Percentiles rank a stretch among this genome's conserved stretches.
Evolutionary conservation across 2,888 invertebrate genomes (phyloP).

Genomic region (Sericinus montela): DNA sequence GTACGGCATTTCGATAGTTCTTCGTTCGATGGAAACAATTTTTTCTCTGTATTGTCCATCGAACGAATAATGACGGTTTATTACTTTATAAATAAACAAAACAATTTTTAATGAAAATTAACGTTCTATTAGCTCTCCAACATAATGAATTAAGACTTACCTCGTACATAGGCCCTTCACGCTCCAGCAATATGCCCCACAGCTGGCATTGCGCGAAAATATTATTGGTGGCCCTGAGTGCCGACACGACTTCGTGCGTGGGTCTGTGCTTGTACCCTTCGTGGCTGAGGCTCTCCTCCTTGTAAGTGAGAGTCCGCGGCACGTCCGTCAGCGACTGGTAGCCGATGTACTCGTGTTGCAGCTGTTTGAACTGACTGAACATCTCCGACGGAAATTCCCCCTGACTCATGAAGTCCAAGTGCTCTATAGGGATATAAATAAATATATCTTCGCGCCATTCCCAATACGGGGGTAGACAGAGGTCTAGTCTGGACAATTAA

Average conservation of each 20-base stretch:
- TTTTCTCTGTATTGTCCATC: too few species aligned
- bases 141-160: constrained; percentile 27
- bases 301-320: constrained; percentile 87
- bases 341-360: constrained; percentile 94
- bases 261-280: constrained; percentile 82
- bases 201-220: constrained; percentile 90
- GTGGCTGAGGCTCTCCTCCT: constrained; percentile 80
- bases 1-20: too few species aligned
- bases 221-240: constrained; percentile 83
- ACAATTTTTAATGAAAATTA: too few species aligned
- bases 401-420: constrained; percentile 97
- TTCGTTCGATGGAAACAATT: too few species aligned
- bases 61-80: too few species aligned
- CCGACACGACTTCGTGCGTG: constrained; percentile 86
- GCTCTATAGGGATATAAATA: constrained; percentile 83
- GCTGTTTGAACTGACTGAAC: constrained; percentile 91
- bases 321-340: constrained; percentile 98
- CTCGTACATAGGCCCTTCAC: constrained; percentile 89
- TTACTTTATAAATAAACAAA: too few species aligned
- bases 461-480: too few species aligned
- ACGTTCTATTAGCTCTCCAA: too few species aligned
- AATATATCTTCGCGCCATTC: too few species aligned
- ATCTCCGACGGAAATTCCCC: constrained; percentile 85
- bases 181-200: constrained; percentile 88
- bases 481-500: too few species aligned